Percentiles rank a stretch among this genome's conserved stretches.
Evolutionary conservation across 2,113 vertebrate species (phyloP).

Genomic region (Trachemys scripta): DNA sequence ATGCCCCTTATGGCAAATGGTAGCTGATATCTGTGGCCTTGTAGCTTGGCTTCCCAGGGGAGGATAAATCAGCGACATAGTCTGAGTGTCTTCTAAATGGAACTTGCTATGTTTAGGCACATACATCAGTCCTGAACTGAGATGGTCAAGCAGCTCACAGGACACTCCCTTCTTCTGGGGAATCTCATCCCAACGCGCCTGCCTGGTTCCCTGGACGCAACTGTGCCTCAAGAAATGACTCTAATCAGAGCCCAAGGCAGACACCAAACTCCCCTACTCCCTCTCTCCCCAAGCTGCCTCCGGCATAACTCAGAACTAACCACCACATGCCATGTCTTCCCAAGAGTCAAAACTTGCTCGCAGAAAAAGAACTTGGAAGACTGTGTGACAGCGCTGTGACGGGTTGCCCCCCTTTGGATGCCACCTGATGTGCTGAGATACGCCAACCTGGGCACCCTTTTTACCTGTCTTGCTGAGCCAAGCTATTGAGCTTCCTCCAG

Average conservation of each 20-base stretch:
- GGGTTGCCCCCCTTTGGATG: too few species aligned
- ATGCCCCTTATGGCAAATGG: background rate
- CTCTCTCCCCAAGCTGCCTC: background rate
- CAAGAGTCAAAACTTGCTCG: background rate
- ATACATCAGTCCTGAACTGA: background rate
- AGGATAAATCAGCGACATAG: background rate
- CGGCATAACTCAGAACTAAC: too few species aligned
- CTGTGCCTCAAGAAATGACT: background rate
- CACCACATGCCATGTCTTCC: background rate
- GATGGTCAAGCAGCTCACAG: fast-evolving
- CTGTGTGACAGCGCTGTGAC: fast-evolving
- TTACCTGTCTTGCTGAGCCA: too few species aligned
- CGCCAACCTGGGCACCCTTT: too few species aligned
- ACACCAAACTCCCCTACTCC: fast-evolving
- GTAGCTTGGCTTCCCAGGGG: background rate
- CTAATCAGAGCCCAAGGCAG: background rate
- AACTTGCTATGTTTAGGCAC: fast-evolving
- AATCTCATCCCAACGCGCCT: background rate
- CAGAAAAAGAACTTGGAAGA: background rate
- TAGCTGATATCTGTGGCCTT: background rate
- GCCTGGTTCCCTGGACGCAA: background rate
- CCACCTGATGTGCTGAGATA: too few species aligned
- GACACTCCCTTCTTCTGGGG: background rate
- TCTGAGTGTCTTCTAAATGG: fast-evolving
- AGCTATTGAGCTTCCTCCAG: too few species aligned